Percentiles rank a stretch among this genome's conserved stretches.
Evolutionary conservation across 2,888 invertebrate genomes (phyloP).

Genomic region (Aquatica leii): DNA sequence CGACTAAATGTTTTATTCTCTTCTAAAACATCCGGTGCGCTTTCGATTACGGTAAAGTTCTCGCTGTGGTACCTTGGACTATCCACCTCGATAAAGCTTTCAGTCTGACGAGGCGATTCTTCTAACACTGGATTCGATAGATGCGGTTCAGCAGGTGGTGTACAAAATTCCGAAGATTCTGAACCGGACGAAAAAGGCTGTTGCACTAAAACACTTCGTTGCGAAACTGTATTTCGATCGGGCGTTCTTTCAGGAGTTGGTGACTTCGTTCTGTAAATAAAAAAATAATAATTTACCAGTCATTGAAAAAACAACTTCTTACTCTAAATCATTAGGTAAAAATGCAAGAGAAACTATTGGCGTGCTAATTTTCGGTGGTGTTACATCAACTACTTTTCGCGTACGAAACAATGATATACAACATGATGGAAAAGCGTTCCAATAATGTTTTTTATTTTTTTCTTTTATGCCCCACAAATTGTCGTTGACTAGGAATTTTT

Average conservation of each 20-base stretch:
- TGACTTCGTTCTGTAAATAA: slow-evolving; percentile 44
- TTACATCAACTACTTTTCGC: slow-evolving; percentile 39
- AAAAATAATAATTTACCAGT: background rate
- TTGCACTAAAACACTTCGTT: slow-evolving; percentile 38
- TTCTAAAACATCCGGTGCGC: slow-evolving; percentile 24
- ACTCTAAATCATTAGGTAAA: slow-evolving; percentile 44
- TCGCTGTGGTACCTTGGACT: slow-evolving; percentile 39
- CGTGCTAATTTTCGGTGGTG: slow-evolving; percentile 41
- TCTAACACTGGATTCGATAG: slow-evolving; percentile 39
- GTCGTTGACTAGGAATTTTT: slow-evolving; percentile 25
- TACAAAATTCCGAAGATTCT: slow-evolving; percentile 59
- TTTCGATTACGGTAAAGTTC: slow-evolving; percentile 40
- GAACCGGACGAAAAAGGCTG: slow-evolving; percentile 56
- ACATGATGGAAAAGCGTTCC: slow-evolving; percentile 38
- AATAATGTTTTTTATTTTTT: slow-evolving; percentile 36
- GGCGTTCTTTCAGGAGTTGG: slow-evolving; percentile 44
- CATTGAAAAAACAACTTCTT: slow-evolving; percentile 9
- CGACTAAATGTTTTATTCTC: slow-evolving; percentile 19
- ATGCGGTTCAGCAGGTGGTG: slow-evolving; percentile 56
- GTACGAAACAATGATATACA: slow-evolving; percentile 43
- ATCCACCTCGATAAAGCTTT: slow-evolving; percentile 44
- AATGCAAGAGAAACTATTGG: slow-evolving; percentile 54
- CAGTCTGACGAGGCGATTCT: slow-evolving; percentile 28
- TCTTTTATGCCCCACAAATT: slow-evolving; percentile 50
- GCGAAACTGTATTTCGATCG: slow-evolving; percentile 39